Conservation (phyloP, 2,797 vertebrate species). For the Picus viridis region DNA sequence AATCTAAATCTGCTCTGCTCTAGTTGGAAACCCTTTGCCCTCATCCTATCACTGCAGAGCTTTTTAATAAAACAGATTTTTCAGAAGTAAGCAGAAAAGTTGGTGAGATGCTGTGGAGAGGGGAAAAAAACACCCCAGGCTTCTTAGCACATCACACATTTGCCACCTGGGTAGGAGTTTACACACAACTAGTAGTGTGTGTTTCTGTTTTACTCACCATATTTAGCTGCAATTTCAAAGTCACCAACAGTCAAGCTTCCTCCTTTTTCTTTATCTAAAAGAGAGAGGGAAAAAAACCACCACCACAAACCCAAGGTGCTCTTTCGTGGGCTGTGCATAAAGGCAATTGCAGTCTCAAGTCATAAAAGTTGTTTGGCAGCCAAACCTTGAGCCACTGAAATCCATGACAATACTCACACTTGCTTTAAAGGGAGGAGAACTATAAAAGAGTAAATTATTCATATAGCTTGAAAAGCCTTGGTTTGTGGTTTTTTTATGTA, state of each 20-base stretch:
- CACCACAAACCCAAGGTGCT: too few relatives aligned
- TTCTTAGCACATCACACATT: background rate
- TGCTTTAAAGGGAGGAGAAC: background rate
- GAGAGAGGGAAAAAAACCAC: background rate
- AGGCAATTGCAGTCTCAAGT: background rate
- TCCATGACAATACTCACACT: background rate
- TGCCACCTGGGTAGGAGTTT: background rate
- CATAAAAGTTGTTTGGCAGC: background rate
- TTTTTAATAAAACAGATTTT: background rate
- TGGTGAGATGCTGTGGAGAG: background rate
- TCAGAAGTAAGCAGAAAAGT: background rate
- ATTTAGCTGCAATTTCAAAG: slow-evolving; percentile 85
- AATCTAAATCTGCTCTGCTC: too few relatives aligned
- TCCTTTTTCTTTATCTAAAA: slow-evolving; percentile 82
- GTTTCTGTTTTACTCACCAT: slow-evolving; percentile 76
- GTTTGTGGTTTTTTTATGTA: background rate
- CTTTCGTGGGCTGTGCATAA: background rate
- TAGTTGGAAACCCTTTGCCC: too few relatives aligned
- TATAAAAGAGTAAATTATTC: background rate
- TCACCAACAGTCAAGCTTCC: slow-evolving; percentile 82
- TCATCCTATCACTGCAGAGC: too few relatives aligned
- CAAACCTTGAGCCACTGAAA: background rate
- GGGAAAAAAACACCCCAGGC: background rate
- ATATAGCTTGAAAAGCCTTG: background rate
- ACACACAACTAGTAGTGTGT: background rate